Base-by-base conservation (phyloP, 2,888 invertebrate genomes). In the Blastobasis lacticolella region DNA sequence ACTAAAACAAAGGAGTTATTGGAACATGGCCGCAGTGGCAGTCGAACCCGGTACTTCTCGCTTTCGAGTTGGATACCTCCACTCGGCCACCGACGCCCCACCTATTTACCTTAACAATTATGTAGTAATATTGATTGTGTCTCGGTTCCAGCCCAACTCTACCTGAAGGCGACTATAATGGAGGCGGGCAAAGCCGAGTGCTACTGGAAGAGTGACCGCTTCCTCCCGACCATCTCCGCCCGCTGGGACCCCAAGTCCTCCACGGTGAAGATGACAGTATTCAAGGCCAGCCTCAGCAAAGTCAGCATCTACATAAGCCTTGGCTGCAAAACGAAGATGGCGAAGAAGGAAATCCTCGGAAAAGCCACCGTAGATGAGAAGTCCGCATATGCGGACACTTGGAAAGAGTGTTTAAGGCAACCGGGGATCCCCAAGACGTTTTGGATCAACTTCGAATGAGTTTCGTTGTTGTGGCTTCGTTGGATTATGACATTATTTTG, bases 121-220 rank as follows among this genome's bases (percentile, higher is more conserved):
- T 23, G 23, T 23, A 23, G 23, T 23, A 23, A 23, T 3, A 23
- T 23, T 23, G 23, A 23, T 23, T 3, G 23, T 23, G 23, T 23
- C 23, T 23, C 23, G 55, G 56, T 85, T 88, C 54, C 77, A 92
- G 91, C 92, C 41, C 92, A 92, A 50, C 88, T 95, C 64, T 95
- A 95, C 72, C 89, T 95, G 57, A 95, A 95, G 80, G 93, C 94
- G 54, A 92, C 92, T 0, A 91, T 94, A 55, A 90, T 92, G 57
- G 94, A 94, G 69, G 91, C 91, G 54, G 92, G 91, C 60, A 90
- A 88, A 65, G 82, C 85, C 0, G 89, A 89, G 61, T 85, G 84
- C 57, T 88, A 88, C 57, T 93, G 94, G 94, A 94, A 94, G 71
- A 94, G 94, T 61, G 91, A 92, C 63, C 88, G 90, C 58, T 95